phyloP scores from a whole-genome alignment of 1,140 invertebrate genomes.

The Latrodectus geometricus region DNA sequence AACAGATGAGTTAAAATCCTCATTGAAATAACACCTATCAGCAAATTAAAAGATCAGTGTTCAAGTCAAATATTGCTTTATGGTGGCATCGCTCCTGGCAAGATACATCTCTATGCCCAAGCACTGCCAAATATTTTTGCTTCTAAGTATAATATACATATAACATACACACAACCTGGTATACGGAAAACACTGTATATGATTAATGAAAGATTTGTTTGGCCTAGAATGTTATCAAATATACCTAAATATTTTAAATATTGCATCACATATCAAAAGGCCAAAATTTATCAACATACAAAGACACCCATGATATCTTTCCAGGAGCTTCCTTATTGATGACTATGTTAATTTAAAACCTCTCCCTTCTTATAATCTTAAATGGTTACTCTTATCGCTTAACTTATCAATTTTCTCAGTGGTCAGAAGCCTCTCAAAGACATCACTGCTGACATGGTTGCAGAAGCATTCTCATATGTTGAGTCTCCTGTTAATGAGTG shows the following conservation, averaged over 20 bases:
- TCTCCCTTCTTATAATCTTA: no score
- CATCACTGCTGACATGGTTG: no score
- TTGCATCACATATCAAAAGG: constrained; percentile 45
- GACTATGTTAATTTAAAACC: constrained; percentile 71
- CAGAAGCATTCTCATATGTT: no score
- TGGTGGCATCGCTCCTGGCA: constrained; percentile 28
- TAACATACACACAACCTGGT: constrained; percentile 47
- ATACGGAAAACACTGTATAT: constrained; percentile 7
- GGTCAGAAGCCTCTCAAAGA: no score
- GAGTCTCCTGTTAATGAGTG: no score
- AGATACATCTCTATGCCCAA: constrained; percentile 21
- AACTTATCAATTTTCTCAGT: no score
- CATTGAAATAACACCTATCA: background rate
- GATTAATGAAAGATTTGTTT: constrained; percentile 24
- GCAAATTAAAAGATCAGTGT: background rate
- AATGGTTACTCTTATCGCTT: no score
- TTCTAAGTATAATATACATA: constrained; percentile 24
- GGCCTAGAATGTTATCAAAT: constrained; percentile 38
- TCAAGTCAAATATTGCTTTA: background rate
- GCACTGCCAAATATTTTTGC: constrained; percentile 21
- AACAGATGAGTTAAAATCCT: constrained; percentile 18
- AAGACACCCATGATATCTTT: constrained; percentile 44
- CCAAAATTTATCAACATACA: constrained; percentile 55
- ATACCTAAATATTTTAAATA: background rate
- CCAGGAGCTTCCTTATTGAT: constrained; percentile 2